Conservation (phyloP, 2,797 vertebrate genomes). For the Diplodus sargus region DNA sequence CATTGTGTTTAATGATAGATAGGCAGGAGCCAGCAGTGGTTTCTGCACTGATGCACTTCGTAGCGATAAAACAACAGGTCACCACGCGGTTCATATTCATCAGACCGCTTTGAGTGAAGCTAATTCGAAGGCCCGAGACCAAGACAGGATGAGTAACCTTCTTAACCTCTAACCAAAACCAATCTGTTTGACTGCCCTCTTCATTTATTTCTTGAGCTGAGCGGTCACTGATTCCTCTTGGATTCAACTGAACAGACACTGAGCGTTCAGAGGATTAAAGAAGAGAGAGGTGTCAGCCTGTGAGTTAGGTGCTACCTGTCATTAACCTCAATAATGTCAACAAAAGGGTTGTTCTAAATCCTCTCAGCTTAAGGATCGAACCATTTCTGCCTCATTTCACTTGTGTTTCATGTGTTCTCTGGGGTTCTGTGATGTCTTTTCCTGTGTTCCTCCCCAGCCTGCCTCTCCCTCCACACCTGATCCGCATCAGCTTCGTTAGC, state of each 20-base stretch:
- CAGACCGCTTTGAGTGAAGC: conserved; percentile 8
- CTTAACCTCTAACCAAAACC: conserved; percentile 22
- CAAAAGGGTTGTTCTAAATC: conserved; percentile 2
- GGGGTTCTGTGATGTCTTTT: no score
- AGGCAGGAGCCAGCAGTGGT: neutral
- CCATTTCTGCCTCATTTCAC: no score
- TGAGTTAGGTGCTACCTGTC: neutral
- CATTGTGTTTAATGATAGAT: conserved; percentile 14
- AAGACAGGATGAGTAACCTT: conserved; percentile 2
- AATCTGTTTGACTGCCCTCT: neutral
- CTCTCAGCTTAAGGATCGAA: neutral
- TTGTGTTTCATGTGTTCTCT: no score
- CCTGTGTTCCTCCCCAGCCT: no score
- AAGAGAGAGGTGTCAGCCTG: neutral
- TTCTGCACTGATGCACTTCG: neutral
- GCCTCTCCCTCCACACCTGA: no score
- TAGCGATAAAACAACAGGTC: neutral
- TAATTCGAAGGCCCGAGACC: conserved; percentile 28
- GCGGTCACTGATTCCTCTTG: conserved; percentile 31
- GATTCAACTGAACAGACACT: conserved; percentile 15
- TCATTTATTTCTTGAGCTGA: conserved; percentile 1
- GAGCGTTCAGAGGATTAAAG: neutral
- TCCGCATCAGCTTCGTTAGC: no score
- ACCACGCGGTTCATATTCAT: conserved; percentile 7
- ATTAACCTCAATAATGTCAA: conserved; percentile 9